Percentiles rank a stretch among this genome's conserved stretches.
These are phyloP conservation scores for Denticeps clupeoides DNA, from an alignment of 2,797 vertebrate genomes.

Conservation along the genomic window DNA sequence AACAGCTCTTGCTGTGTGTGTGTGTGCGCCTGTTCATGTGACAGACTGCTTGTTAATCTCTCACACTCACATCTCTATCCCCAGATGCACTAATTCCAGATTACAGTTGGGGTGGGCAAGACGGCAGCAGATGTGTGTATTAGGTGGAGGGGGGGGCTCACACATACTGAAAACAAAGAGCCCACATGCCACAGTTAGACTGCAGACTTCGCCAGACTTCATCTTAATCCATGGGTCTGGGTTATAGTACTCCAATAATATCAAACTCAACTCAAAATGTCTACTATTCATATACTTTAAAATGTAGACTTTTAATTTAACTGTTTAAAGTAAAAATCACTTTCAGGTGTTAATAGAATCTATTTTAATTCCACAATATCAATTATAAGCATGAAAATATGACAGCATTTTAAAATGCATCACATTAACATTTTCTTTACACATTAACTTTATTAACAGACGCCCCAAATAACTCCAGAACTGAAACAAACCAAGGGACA, in stretches of 20 bases:
- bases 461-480: no score
- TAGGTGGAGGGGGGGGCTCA: neutral
- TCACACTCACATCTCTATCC: slow-evolving; percentile 19
- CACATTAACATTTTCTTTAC: no score
- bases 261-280: neutral
- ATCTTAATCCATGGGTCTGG: slow-evolving; percentile 16
- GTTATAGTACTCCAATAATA: neutral
- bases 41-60: slow-evolving; percentile 33
- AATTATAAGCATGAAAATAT: no score
- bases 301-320: no score
- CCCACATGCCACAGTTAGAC: slow-evolving; percentile 8
- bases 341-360: no score
- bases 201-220: slow-evolving; percentile 8
- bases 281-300: no score
- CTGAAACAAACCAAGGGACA: no score
- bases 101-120: slow-evolving; percentile 10
- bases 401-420: no score
- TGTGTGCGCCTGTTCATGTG: slow-evolving; percentile 1
- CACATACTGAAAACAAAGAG: slow-evolving; percentile 23
- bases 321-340: no score
- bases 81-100: slow-evolving; percentile 25
- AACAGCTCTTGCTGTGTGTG: neutral
- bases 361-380: no score
- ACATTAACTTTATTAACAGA: no score
- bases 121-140: neutral